These are phyloP conservation scores for Amblyopsis hoosieri DNA, from an alignment of 2,797 vertebrate genomes.

Conservation along the genomic window DNA sequence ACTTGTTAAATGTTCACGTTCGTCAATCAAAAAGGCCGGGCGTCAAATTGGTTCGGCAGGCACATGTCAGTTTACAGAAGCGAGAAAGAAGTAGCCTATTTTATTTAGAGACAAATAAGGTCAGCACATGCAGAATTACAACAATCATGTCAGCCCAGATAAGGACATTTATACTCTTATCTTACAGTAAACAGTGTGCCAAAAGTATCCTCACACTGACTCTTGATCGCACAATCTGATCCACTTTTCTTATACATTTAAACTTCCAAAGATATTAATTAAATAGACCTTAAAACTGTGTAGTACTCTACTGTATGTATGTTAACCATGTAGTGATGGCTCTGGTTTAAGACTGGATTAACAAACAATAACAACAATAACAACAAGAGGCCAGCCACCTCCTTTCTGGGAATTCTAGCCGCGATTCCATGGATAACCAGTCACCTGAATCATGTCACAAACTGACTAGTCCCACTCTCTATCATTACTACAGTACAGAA, in stretches of 20 bases:
- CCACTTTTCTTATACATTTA: too few species aligned
- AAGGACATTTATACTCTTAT: neutral
- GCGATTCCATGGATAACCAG: conserved; percentile 9
- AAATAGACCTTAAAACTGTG: neutral
- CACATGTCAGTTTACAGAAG: conserved; percentile 27
- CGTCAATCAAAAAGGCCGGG: conserved; percentile 12
- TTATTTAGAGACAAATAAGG: conserved; percentile 19
- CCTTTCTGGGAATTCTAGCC: neutral
- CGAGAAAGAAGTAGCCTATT: neutral
- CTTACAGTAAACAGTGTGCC: neutral
- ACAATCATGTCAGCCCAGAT: neutral
- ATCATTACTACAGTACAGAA: neutral
- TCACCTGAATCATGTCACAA: neutral
- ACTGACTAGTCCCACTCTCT: neutral
- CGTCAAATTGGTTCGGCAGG: neutral
- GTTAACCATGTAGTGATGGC: neutral
- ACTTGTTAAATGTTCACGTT: conserved; percentile 21
- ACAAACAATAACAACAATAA: neutral
- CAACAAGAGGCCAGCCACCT: neutral
- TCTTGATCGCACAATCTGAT: too few species aligned
- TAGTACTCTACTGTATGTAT: neutral
- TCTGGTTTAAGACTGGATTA: neutral
- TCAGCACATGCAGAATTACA: neutral
- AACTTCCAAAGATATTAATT: neutral
- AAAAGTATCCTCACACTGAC: neutral